Base-by-base conservation (phyloP, 2,113 vertebrate genomes). In the Hucho hucho region DNA sequence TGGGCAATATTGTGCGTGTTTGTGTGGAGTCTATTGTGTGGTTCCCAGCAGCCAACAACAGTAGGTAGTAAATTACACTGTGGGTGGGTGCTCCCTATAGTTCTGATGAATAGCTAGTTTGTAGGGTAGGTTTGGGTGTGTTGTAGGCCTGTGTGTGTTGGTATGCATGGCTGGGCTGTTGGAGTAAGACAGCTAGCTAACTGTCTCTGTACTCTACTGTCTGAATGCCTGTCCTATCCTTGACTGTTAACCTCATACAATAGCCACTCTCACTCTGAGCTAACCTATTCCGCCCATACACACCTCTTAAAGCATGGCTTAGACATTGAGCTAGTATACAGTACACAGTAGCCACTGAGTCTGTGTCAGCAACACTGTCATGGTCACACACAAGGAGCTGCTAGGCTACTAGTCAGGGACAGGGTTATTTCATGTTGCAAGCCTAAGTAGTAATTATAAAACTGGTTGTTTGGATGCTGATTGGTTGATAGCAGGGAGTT, bases 181-280 rank as follows among this genome's bases (percentile, higher is more conserved):
- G 3, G 6, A 11, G 11, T 64, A 5, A 9, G 5, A 24, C 20
- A 3, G 4, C 18, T 24, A n/a, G 59, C 64, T 18, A 26, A 64
- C 63, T 12, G 64, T 25, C 64, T 24, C 64, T 65, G 26, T 25
- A 24, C 61, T 24, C 25, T 26, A 4, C 3, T 56, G 49, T 16
- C 14, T 26, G 9, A 37, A n/a, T 63, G 64, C 26, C 14, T 25
- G 25, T 9, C 13, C 14, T n/a, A 9, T 28, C n/a, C 67, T 24
- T 47, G 67, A 22, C 65, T 67, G 29, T 28, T 65, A 63, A 63
- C 61, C 64, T 32, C 37, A 9, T 67, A 32, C 29, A 67, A 67
- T 67, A 13, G 18, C 65, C 6, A 29, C 65, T 46, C 37, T 7
- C 24, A 46, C 24, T 37, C 32, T 37, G 7, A 46, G 37, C 67